Conservation (phyloP, 2,888 invertebrate genomes). For the Nemotelus pantherinus region DNA sequence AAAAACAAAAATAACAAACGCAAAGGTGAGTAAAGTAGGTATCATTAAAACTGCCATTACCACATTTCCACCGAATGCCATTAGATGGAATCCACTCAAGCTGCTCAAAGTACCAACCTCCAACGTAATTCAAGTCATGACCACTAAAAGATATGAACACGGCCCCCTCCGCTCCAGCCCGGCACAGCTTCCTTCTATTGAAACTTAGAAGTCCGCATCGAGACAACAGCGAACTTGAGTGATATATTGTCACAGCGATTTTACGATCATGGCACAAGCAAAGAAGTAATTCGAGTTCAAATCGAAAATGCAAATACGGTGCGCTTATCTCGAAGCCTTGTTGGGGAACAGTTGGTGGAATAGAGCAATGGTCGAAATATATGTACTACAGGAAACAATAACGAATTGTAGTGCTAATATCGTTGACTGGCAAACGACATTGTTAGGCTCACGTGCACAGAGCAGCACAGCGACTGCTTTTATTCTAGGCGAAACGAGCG, state of each 20-base stretch:
- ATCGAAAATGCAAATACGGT: conserved; percentile 33
- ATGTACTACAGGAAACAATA: neutral
- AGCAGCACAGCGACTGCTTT: neutral
- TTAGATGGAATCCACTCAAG: conserved; percentile 16
- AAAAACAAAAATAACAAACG: too few species aligned
- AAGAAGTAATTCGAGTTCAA: conserved; percentile 39
- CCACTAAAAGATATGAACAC: neutral
- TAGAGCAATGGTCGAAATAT: neutral
- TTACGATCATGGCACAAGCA: conserved; percentile 30
- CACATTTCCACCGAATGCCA: conserved; percentile 17
- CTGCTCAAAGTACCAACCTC: conserved; percentile 1
- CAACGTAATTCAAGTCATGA: neutral
- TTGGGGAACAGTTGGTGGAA: neutral
- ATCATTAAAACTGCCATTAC: conserved; percentile 4
- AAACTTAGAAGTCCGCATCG: neutral
- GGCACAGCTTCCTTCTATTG: neutral
- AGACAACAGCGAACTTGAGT: conserved; percentile 14
- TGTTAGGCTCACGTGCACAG: conserved; percentile 5
- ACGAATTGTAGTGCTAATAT: neutral
- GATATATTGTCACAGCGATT: conserved; percentile 37
- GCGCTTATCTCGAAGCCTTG: neutral
- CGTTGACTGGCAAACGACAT: neutral
- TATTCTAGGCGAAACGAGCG: neutral
- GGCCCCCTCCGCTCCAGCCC: neutral
- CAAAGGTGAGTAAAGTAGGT: neutral